Conservation (phyloP, 2,888 invertebrate species). For the Cyaniris semiargus region DNA sequence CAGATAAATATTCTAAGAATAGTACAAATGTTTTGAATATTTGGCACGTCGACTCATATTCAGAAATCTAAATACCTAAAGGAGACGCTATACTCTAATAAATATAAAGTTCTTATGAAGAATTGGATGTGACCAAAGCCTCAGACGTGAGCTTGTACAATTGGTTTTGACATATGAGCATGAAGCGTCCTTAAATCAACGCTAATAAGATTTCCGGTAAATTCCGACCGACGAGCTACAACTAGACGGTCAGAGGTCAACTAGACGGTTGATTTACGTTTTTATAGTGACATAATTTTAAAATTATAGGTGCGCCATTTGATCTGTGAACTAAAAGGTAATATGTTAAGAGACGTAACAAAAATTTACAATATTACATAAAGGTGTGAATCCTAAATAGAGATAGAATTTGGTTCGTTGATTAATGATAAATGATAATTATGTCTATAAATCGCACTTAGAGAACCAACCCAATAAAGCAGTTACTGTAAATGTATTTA, state of each 20-base stretch:
- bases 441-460: no score
- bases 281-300: neutral
- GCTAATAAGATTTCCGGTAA: constrained; percentile 18
- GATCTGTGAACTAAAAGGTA: neutral
- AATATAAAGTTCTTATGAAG: neutral
- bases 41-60: neutral
- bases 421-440: no score
- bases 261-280: constrained; percentile 5
- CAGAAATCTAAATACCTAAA: neutral
- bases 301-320: neutral
- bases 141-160: neutral
- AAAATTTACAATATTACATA: no score
- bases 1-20: no score
- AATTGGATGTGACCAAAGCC: neutral
- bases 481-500: no score
- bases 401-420: no score
- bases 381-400: no score
- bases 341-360: neutral
- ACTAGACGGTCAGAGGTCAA: constrained; percentile 10
- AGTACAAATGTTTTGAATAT: neutral
- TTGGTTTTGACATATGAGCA: constrained; percentile 11
- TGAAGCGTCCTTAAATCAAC: constrained; percentile 7
- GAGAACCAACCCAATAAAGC: no score
- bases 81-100: neutral
- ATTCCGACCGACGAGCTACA: constrained; percentile 7